Base-by-base conservation (phyloP, 2,888 invertebrate species). In the Meliscaeva auricollis region DNA sequence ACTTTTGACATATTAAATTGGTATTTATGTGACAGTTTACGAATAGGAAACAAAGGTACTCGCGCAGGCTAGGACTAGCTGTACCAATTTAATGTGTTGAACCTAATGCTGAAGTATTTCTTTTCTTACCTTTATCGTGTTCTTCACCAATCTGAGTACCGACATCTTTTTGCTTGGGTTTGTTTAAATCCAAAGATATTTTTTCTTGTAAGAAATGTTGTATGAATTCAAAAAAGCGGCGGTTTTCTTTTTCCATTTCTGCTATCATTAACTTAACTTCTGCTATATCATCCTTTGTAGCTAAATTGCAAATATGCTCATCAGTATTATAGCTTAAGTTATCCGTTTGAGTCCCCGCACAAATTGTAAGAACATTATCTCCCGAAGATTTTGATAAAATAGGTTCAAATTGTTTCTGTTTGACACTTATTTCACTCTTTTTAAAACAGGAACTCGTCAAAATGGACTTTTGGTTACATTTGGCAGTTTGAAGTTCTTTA, bases 301-400 rank as follows among this genome's bases (percentile, higher is more conserved):
- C 90, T 50, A 90, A 73, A 62, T 88, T 7, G 64, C 38, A 13
- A 26, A 44, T 15, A 35, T 80, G 69, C 1, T n/a, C 17, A 0
- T 76, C 35, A 4, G 77, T 32, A 13, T 17, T 26, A n/a, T 8
- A 5, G 8, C 8, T 58, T 13, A 78, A 32, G 0, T 81, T 1
- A 13, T 91, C 91, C 1, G 92, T 91, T 88, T 91, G 91, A 9
- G 92, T 91, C 52, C 90, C 89, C 6, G 90, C 90, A 82, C 91
- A 91, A 82, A 90, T 90, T 0, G 90, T 91, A 3, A 90, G 88
- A 8, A 90, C 88, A 76, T 88, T 87, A 41, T 20, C 85, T 69
- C 32, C 74, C 82, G 1, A 4, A 9, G 13, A 3, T 56, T 54
- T 35, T 35, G 15, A 20, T 11, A 46, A 11, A 26, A 9, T 44